Percentiles rank a stretch among this genome's conserved stretches.
Evolutionary conservation across 2,797 vertebrate species (phyloP).

Genomic region (Hydrophis major): DNA sequence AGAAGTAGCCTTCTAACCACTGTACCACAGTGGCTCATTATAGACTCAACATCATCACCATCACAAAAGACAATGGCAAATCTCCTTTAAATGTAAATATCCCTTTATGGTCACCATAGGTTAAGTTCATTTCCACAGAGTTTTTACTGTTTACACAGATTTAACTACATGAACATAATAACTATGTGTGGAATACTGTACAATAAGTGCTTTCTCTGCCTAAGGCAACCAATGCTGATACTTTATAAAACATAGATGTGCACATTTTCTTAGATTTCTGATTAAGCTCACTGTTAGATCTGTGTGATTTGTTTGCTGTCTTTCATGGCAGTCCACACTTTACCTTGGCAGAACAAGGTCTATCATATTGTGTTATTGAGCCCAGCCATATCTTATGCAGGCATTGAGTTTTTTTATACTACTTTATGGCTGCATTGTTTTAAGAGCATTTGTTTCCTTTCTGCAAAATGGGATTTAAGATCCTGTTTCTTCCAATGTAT

Average conservation of each 20-base stretch:
- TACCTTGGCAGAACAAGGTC: not conserved
- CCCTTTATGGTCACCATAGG: not conserved
- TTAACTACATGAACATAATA: constrained; percentile 26
- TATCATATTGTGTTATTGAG: not conserved
- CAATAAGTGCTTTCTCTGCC: not conserved
- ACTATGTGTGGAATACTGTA: not conserved
- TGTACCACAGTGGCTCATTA: too few relatives aligned
- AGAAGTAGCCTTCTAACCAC: too few relatives aligned
- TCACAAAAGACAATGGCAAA: not conserved
- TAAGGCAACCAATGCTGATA: not conserved
- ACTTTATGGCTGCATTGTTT: not conserved
- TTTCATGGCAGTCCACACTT: too few relatives aligned
- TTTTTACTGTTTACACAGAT: not conserved
- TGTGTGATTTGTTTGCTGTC: not conserved
- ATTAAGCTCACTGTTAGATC: not conserved
- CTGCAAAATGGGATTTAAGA: not conserved
- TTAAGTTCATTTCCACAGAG: not conserved
- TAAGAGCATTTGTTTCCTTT: not conserved
- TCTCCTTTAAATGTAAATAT: not conserved
- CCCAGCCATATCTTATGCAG: not conserved
- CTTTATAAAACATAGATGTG: not conserved
- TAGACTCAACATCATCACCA: not conserved
- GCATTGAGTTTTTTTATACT: not conserved
- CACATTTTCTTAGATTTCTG: not conserved
- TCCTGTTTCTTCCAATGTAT: not conserved